A percentile compares a stretch with the other conserved stretches of the same genome.
Evolutionary conservation across 1,140 invertebrate genomes (phyloP).

Genomic region (Aethina tumida): DNA sequence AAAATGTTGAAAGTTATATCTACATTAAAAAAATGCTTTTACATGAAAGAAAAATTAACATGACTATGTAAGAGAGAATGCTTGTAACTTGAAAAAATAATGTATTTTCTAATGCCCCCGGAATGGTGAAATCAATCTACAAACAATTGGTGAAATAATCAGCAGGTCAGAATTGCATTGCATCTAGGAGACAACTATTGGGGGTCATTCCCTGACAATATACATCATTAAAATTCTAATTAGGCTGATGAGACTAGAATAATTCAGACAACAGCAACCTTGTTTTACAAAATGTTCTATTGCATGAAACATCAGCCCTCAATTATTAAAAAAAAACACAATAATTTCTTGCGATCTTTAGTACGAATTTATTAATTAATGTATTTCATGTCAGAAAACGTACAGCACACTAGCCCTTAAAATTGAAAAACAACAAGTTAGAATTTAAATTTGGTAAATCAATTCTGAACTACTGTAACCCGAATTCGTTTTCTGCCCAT

Average conservation of each 20-base stretch:
- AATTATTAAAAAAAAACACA: constrained; percentile 1
- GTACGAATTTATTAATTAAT: background rate
- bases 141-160: constrained; percentile 25
- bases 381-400: constrained; percentile 3
- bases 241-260: no score
- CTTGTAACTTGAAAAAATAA: constrained; percentile 8
- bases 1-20: constrained; percentile 5
- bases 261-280: constrained; percentile 10
- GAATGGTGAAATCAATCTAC: constrained; percentile 37
- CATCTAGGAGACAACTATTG: constrained; percentile 14
- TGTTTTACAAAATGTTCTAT: constrained; percentile 1
- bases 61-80: constrained; percentile 2
- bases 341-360: constrained; percentile 1
- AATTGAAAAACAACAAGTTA: constrained; percentile 8
- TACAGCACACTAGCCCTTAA: constrained; percentile 8
- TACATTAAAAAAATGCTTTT: constrained; percentile 2
- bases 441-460: constrained; percentile 18
- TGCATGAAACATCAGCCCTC: background rate
- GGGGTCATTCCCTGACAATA: constrained; percentile 14
- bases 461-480: constrained; percentile 35
- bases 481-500: constrained; percentile 33
- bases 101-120: constrained; percentile 17
- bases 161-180: constrained; percentile 36
- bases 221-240: constrained; percentile 6
- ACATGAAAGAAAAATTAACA: constrained; percentile 6